Percentiles rank a stretch among this genome's conserved stretches.
These are phyloP conservation scores for Spermophilus dauricus DNA, from an alignment of 2,113 vertebrate genomes.

Conservation along the genomic window DNA sequence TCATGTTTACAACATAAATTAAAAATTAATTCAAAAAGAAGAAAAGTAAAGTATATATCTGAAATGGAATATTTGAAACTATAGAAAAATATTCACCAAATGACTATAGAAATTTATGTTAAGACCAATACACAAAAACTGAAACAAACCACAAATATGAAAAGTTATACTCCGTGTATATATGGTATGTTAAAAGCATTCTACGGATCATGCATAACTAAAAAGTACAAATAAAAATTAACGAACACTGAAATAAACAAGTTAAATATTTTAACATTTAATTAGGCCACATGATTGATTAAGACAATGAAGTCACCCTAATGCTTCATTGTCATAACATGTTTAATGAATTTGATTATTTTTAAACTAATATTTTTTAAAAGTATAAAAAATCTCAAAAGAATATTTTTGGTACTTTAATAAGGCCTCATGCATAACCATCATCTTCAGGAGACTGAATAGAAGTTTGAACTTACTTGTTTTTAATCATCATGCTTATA, in stretches of 20 bases:
- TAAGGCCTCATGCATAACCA: not conserved
- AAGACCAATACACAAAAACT: not conserved
- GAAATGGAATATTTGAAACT: not conserved
- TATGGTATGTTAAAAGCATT: too few species aligned
- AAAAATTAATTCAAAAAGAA: not conserved
- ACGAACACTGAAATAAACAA: not conserved
- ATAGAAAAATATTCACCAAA: not conserved
- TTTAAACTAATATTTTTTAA: not conserved
- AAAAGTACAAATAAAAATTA: not conserved
- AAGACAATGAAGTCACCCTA: not conserved
- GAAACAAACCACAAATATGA: not conserved
- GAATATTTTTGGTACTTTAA: not conserved
- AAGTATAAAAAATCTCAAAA: not conserved
- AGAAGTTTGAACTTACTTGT: not conserved
- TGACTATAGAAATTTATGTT: not conserved
- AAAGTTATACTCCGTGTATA: too few species aligned
- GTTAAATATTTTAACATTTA: conserved; percentile 4
- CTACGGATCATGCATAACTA: too few species aligned
- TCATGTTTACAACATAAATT: not conserved
- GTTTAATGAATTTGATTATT: not conserved
- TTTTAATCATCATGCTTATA: not conserved
- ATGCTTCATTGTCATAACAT: not conserved
- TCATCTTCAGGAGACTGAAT: not conserved
- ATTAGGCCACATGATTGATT: not conserved
- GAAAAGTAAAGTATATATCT: not conserved